Base-by-base conservation (phyloP, 1,140 invertebrate species). In the Marisa cornuarietis region DNA sequence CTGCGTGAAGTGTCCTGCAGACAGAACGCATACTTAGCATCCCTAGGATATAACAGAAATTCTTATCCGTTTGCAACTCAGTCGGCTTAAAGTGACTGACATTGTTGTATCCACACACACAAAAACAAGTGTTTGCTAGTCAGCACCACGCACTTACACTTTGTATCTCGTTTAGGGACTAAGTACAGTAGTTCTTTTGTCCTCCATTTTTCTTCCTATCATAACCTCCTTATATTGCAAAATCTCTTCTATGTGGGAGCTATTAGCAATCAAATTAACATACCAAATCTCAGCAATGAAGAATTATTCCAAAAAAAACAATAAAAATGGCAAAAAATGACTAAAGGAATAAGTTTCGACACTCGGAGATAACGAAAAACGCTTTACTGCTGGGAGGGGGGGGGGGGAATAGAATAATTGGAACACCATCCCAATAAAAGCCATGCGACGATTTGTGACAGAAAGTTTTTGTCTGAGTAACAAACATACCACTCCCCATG, bases 1-100 rank as follows among this genome's bases (percentile, higher is more conserved):
- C 91, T 98, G 96, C 0, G 96, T 96, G 90, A 97, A 98, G 88
- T 97, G 95, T 85, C 95, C 96, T 96, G 69, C 82, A 78, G 69
- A 76, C 6, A 72, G 18, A 24, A 75, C 20, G n/a, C 63, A 74
- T 24, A 52, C 52, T 10, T 22, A 75, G 16, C 10, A 58, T 20
- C 52, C 1, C 8, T 22, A 76, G 18, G 54, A 51, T 13, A 65
- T 42, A 42, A 54, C 18, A 74, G 61, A 13, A 13, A 74, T 31
- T 24, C 20, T 20, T 14, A 72, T 8, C 24, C 18, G 71, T 42
- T 9, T 9, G n/a, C n/a, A n/a, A n/a, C n/a, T n/a, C n/a, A n/a
- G n/a, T n/a, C n/a, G n/a, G n/a, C n/a, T n/a, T n/a, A n/a, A n/a
- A n/a, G n/a, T n/a, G n/a, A n/a, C n/a, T n/a, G n/a, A n/a, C n/a